Evolutionary conservation across 2,113 vertebrate species (phyloP), one percentile per base, ranked within the genome.

Genomic region (Marcusenius ussheri): DNA sequence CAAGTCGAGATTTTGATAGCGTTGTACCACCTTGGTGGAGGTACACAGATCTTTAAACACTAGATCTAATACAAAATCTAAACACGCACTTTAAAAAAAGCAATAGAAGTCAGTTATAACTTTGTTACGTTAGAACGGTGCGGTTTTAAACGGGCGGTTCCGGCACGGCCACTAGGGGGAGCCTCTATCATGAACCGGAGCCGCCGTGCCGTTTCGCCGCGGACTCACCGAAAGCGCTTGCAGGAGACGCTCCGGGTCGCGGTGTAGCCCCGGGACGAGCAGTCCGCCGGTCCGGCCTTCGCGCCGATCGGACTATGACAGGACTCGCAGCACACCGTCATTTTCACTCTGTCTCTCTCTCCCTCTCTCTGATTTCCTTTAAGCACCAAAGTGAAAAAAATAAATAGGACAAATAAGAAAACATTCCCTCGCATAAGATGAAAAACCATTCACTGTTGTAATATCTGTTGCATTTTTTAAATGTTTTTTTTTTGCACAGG

Each of bases 261-360:
- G 42, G 27, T 90, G 15, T 45, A 62, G 49, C 89, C 90, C 58
- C 92, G 92, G 27, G 91, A 90, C 13, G 92, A 31, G 89, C 93
- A 92, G 62, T 92, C 58, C 5, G 42, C 50, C 88, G 90, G 91
- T 80, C 83, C 93, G 27, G 0, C 89, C 74, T 94, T 92, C 2
- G 91, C 87, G 85, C 90, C 92, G 19, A 95, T 91, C 0, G 94
- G 94, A 92, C 94, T 90, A 91, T 90, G 94, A 93, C 96, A 97
- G 90, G 91, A 93, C 92, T 93, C 94, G 93, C 96, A 96, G 93
- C 96, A 95, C 91, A 95, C 90, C 90, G 94, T 95, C 96, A 97
- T 97, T 88, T 93, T 92, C 84, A 89, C 19, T 90, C 49, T 80
- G 49, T 47, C 58, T 11, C 51, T 80, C 51, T 47, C 58, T 9